Evolutionary conservation across 2,797 vertebrate species (phyloP), one percentile per base, ranked within the genome.

Genomic region (Cuniculus paca): DNA sequence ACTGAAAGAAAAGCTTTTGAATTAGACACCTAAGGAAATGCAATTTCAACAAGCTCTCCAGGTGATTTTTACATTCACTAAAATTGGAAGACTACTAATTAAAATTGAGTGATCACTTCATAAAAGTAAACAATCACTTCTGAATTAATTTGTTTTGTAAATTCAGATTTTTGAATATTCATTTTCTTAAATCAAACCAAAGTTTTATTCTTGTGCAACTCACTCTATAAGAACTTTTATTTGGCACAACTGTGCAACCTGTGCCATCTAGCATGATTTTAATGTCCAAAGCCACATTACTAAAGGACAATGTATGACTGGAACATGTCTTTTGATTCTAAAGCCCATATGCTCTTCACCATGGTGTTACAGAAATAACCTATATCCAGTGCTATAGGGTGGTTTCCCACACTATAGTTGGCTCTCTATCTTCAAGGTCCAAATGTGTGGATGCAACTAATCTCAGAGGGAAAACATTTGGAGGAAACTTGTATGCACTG

Each of bases 101-200:
- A 96, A 78, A 77, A 94, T 14, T 54, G 72, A 94, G n/a, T 34
- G 78, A 96, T 88, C 96, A 77, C 48, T 86, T 94, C 54, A 52
- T 81, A 91, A 81, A 95, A 87, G 95, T 92, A 95, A 95, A 91
- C 36, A 96, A 72, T 97, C 74, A 91, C 58, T 97, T 91, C 83
- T 86, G 54, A 82, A 85, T 94, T 95, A 80, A 94, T 90, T 48
- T 84, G 89, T 95, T 88, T 96, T 88, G 3, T 78, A 88, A 93
- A 93, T 79, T 88, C 36, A 82, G 74, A 92, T 60, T 94, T 91
- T 50, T 79, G n/a, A 77, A 42, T 88, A 86, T 93, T 92, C 77
- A 81, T 81, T 88, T 94, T 94, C 88, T 94, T 85, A 39, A 61
- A 81, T 78, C 6, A 24, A 95, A 82, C 48, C 31, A 7, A 92